Evolutionary conservation across 2,888 invertebrate genomes (phyloP), one percentile per base, ranked within the genome.

Genomic region (Lasioglossum calceatum): DNA sequence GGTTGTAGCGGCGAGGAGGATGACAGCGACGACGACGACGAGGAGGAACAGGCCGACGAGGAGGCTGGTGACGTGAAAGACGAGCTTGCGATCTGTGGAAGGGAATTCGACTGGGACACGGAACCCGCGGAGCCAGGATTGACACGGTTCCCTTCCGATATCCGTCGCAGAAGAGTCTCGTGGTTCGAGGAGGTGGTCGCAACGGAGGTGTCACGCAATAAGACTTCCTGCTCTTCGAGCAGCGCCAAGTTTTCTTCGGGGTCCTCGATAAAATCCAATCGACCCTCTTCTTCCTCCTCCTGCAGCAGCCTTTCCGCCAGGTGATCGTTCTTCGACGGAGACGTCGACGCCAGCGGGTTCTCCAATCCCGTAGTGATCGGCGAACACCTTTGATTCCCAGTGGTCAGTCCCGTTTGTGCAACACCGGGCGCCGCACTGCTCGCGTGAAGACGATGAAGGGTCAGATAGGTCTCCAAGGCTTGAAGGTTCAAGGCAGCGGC

Each of bases 401-500:
- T 50, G 79, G 78, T 91, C 84, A 93, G 86, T 67, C 72, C 95
- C 87, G 91, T 86, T 27, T 84, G 92, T 77, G 71, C 93, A 89
- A 94, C 94, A 85, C 89, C 32, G 95, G 93, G 87, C 85, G 94
- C 95, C 77, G 96, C 96, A n/a, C 97, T 96, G 78, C 97, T 97
- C 42, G 97, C 96, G 76, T 98, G 97, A 79, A 98, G 96, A 89
- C 98, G 96, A 96, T 98, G 98, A 87, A 98, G 96, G 76, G 98
- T 97, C 94, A 98, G 96, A 96, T 98, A 98, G 72, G 98, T 98
- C 96, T 98, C 98, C 86, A 98, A 95, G 47, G 98, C 98, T 95
- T 98, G 98, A 58, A 98, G 96, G 95, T 98, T 98, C 36, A 98
- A 96, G 0, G 98, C 98, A 61, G 98, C 97, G 61, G 98, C 98